phyloP scores from a whole-genome alignment of 2,888 invertebrate genomes.

The Cepaea hortensis region DNA sequence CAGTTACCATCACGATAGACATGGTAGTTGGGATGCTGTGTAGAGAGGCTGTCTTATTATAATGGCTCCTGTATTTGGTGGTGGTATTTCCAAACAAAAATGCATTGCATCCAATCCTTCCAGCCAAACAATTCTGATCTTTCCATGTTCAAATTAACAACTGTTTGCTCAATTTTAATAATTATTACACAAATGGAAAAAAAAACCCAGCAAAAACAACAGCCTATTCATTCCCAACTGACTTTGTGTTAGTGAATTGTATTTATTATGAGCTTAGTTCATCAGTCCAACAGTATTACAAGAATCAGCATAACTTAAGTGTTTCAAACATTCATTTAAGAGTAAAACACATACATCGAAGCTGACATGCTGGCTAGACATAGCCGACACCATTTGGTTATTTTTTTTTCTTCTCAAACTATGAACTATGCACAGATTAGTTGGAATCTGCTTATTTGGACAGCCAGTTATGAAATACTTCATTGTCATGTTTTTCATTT shows the following conservation, averaged over 20 bases:
- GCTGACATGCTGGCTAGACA: background rate
- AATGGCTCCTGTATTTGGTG: background rate
- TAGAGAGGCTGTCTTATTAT: background rate
- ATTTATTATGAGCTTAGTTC: background rate
- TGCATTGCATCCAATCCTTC: background rate
- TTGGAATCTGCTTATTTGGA: background rate
- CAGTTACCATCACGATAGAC: background rate
- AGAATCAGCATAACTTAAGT: background rate
- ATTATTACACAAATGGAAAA: background rate
- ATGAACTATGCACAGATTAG: slow-evolving; percentile 27
- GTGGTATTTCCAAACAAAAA: background rate
- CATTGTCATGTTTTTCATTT: background rate
- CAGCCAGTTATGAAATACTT: background rate
- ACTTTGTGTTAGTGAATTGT: too few species aligned
- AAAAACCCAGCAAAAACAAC: too few species aligned
- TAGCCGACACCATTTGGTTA: background rate
- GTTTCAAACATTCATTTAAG: background rate
- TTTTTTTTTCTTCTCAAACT: background rate
- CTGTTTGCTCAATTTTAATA: background rate
- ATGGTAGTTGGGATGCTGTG: background rate
- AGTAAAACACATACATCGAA: background rate
- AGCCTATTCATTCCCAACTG: too few species aligned
- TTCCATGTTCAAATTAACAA: background rate
- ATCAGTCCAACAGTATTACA: background rate
- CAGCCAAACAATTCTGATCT: background rate